Evolutionary conservation across 1,140 invertebrate genomes (phyloP), one percentile per base, ranked within the genome.

Genomic region (Battus philenor): DNA sequence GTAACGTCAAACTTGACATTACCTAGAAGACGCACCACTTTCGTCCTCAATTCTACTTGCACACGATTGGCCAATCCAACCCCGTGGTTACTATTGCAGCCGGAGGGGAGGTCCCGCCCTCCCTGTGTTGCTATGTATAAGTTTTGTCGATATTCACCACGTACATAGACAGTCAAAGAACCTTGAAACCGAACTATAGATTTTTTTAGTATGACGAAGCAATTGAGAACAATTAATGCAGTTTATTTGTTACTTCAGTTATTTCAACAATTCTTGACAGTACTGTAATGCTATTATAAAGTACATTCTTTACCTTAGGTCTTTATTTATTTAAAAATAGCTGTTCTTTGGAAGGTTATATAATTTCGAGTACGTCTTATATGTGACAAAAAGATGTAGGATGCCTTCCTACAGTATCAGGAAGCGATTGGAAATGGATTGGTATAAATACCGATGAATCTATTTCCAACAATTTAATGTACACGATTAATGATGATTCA

Each of bases 1-100:
- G 38, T 54, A 65, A 68, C 54, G 56, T 64, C 64, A 64, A 51
- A 51, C 61, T 59, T 59, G 59, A 57, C 68, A 52, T 63, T 56
- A 53, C 50, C 38, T 33, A 54, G 38, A 47, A 47, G 54, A 62
- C 54, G 59, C 54, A 54, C 48, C 50, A 47, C 57, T 67, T 59
- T 48, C 62, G 62, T 60, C 59, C 56, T 39, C 50, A 63, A 63
- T 71, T 61, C 51, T 43, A 54, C 47, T 36, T 6, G 6, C 13
- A 32, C 29, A 32, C 38, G 50, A 66, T 68, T 68, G 61, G 64
- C 43, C 44, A 39, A 33, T 34, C 24, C 47, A 26, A 44, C 47
- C 41, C 50, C 38, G 33, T 12, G 9, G 33, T 36, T 20, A 6
- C 18, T 7, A 17, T n/a, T 36, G 17, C 33, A 17, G 17, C 5